These are phyloP conservation scores for Pterocles gutturalis DNA, from an alignment of 2,113 vertebrate genomes.

Conservation along the genomic window DNA sequence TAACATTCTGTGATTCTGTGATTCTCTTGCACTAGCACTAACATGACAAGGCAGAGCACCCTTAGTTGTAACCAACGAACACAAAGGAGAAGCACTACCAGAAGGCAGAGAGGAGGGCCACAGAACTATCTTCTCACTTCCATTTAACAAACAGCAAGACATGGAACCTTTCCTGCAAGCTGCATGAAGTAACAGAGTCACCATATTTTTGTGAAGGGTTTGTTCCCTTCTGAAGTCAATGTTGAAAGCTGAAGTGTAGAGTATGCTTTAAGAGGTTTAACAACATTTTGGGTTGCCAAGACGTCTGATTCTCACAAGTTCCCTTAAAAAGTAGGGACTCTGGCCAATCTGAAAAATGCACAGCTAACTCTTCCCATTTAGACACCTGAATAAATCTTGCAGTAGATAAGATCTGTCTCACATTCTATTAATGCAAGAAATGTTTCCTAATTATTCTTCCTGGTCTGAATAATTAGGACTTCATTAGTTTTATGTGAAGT, in stretches of 20 bases:
- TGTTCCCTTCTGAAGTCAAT: background rate
- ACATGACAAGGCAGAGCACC: accelerated
- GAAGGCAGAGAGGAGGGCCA: background rate
- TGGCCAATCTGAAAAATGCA: background rate
- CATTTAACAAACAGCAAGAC: background rate
- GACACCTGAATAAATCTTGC: background rate
- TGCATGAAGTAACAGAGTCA: background rate
- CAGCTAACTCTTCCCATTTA: background rate
- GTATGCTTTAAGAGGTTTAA: background rate
- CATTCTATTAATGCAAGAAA: background rate
- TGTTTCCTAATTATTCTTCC: background rate
- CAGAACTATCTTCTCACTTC: background rate
- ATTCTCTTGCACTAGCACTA: background rate
- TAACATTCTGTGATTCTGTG: no score
- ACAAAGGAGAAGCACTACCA: background rate
- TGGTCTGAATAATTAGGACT: background rate
- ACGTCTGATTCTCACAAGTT: background rate
- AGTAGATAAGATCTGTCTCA: background rate
- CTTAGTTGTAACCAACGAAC: background rate
- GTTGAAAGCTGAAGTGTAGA: background rate
- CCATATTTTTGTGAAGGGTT: background rate
- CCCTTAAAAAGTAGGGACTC: background rate
- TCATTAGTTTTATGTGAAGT: background rate
- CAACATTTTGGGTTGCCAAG: background rate
- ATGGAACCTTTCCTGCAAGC: background rate